These are phyloP conservation scores for Eolophus roseicapilla DNA, from an alignment of 2,113 vertebrate genomes.

Conservation along the genomic window DNA sequence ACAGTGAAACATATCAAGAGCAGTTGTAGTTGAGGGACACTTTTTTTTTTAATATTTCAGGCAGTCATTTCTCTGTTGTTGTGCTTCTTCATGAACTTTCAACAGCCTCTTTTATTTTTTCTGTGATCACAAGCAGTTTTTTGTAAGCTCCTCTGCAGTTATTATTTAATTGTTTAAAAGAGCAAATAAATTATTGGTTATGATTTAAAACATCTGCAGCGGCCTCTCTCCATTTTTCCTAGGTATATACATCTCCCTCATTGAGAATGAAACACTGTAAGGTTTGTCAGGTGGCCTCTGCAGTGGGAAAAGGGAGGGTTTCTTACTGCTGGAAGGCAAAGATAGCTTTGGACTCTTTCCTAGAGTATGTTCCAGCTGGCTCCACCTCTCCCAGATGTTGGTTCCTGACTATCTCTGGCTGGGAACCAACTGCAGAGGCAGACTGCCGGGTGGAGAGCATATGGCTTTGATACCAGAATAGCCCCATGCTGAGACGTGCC, in stretches of 20 bases:
- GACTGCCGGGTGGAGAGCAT: slow-evolving; percentile 43
- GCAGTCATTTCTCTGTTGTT: neutral
- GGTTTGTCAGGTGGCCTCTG: slow-evolving; percentile 31
- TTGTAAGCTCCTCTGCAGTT: slow-evolving; percentile 6
- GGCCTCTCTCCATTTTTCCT: neutral
- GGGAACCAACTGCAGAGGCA: slow-evolving; percentile 46
- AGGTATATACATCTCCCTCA: neutral
- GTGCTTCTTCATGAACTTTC: slow-evolving; percentile 11
- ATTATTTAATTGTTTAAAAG: slow-evolving; percentile 27
- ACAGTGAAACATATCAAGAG: neutral
- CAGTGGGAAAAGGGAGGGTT: slow-evolving; percentile 2
- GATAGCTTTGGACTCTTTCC: slow-evolving; percentile 48
- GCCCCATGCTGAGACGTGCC: slow-evolving; percentile 67
- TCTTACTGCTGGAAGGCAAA: slow-evolving; percentile 12
- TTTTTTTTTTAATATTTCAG: neutral
- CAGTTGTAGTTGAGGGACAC: neutral
- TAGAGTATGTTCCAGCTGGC: slow-evolving; percentile 46
- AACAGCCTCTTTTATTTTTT: neutral
- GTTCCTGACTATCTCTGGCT: slow-evolving; percentile 58
- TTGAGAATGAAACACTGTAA: neutral
- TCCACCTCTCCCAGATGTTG: slow-evolving; percentile 46
- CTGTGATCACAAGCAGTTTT: neutral
- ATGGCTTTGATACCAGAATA: slow-evolving; percentile 62
- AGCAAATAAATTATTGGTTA: slow-evolving; percentile 8
- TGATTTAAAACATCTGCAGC: slow-evolving; percentile 50